These are phyloP conservation scores for Grammomys dolichurus DNA, from an alignment of 2,113 vertebrate species.

Conservation along the genomic window DNA sequence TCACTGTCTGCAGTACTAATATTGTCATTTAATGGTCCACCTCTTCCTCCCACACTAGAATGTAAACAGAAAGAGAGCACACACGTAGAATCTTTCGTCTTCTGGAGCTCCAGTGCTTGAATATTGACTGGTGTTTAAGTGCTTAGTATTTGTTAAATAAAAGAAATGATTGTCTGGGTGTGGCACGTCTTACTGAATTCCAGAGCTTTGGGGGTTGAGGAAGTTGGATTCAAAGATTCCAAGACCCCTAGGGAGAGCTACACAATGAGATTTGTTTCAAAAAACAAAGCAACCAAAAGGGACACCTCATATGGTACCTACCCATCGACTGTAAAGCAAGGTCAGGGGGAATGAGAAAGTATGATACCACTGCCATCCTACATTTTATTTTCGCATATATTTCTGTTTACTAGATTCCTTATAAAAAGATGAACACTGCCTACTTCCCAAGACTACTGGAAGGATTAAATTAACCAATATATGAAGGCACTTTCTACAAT, in stretches of 20 bases:
- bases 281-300: neutral
- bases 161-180: neutral
- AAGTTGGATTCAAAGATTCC: neutral
- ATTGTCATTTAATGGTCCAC: neutral
- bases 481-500: conserved; percentile 39
- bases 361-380: neutral
- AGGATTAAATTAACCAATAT: conserved; percentile 31
- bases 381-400: neutral
- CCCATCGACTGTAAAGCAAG: neutral
- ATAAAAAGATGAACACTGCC: conserved; percentile 12
- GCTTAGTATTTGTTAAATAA: neutral
- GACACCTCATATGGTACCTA: neutral
- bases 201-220: neutral
- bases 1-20: neutral
- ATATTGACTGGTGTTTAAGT: neutral
- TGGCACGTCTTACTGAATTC: neutral
- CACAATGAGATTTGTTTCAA: neutral
- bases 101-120: neutral
- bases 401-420: conserved; percentile 17
- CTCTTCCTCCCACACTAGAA: neutral
- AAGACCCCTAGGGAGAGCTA: neutral
- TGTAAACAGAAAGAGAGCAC: neutral
- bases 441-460: neutral
- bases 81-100: neutral
- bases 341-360: neutral